Base-by-base conservation (phyloP, 2,113 vertebrate genomes). In the Scomber japonicus region DNA sequence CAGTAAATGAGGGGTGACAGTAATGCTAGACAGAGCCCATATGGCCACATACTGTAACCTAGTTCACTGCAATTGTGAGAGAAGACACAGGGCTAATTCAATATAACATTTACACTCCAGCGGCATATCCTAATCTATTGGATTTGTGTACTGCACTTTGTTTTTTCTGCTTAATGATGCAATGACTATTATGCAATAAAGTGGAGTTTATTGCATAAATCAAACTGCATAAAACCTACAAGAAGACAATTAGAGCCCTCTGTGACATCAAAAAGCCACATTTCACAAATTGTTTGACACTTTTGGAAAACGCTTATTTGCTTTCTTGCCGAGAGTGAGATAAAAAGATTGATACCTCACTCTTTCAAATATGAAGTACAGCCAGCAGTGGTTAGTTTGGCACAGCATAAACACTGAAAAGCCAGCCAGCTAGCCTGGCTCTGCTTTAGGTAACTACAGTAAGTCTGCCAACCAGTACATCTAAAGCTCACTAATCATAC, bases 1-100 rank as follows among this genome's bases (percentile, higher is more conserved):
- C 72, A 75, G 77, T 78, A 90, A 90, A 95, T 83, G 79, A 90
- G 69, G 83, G 87, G 81, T 93, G 89, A 93, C 92, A 92, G 84
- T 91, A 93, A 94, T 92, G 81, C 87, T 77, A 61, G 77, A 56
- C 60, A 46, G 84, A 74, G 78, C 75, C 88, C 90, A 93, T 93
- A 92, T 90, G 93, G 90, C 51, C 67, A 70, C 77, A 81, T 64
- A 84, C 82, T 80, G 85, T 82, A 82, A 85, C 84, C 84, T 30
- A 53, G 74, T 74, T 71, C 76, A 70, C 83, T 60, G 64, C 31
- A 10, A 46, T 35, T 24, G 60, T 65, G 40, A 64, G 48, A 24
- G 73, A 56, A 75, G 68, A 74, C 75, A 75, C 63, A 44, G 50
- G 65, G 82, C 81, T 91, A 88, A 92, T 83, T 90, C 80, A 69